Conservation (phyloP, 1,140 invertebrate genomes). For the Epicauta chinensis region DNA sequence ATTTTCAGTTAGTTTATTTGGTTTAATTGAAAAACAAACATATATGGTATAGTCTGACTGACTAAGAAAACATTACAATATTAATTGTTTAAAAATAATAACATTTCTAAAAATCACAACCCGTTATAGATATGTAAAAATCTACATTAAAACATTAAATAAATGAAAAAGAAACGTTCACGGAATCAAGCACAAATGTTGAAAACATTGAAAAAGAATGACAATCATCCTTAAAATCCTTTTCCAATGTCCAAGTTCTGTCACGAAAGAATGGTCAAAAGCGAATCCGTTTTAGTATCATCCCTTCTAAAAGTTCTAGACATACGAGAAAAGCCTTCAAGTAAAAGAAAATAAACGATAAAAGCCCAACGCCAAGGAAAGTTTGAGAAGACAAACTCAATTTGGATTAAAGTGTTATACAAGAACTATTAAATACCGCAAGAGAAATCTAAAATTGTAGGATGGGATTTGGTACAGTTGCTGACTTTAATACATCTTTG, state of each 20-base stretch:
- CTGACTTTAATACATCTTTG: background rate
- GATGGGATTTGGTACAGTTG: constrained; percentile 16
- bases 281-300: constrained; percentile 29
- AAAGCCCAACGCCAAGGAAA: constrained; percentile 26
- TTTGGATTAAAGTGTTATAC: constrained; percentile 35
- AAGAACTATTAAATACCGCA: constrained; percentile 33
- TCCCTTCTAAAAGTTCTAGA: constrained; percentile 26
- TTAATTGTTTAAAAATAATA: no score
- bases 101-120: no score
- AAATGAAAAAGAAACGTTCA: no score
- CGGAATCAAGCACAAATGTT: background rate
- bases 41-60: no score
- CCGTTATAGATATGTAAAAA: no score
- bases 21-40: no score
- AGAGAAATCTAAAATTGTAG: constrained; percentile 27
- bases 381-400: constrained; percentile 31
- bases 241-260: constrained; percentile 4
- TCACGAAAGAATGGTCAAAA: constrained; percentile 27
- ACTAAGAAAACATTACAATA: no score
- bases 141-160: no score
- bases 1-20: no score
- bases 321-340: constrained; percentile 20
- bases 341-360: constrained; percentile 18
- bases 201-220: constrained; percentile 10
- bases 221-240: constrained; percentile 11